phyloP scores from a whole-genome alignment of 2,797 vertebrate genomes.

The Oreonectes daqikongensis region DNA sequence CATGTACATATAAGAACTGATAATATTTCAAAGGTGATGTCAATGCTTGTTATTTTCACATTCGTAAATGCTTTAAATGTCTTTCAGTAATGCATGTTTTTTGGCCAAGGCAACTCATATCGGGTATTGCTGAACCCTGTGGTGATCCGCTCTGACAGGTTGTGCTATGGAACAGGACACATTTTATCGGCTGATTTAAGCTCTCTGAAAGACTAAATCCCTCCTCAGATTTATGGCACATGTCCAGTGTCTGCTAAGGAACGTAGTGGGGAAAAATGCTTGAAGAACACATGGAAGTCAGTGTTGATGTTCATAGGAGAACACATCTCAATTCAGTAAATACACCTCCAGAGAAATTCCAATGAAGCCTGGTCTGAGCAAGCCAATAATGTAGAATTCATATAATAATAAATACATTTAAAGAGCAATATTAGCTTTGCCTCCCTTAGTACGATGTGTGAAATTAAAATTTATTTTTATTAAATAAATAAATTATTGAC shows the following conservation, averaged over 20 bases:
- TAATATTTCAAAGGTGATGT: too few relatives aligned
- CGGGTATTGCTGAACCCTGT: background rate
- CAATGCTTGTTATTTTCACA: background rate
- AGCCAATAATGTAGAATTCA: background rate
- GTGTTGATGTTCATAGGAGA: background rate
- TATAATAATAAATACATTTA: background rate
- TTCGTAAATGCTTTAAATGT: background rate
- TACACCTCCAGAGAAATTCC: background rate
- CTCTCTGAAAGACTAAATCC: constrained; percentile 20
- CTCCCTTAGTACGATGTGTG: background rate
- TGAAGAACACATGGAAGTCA: background rate
- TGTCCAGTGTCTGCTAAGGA: constrained; percentile 7
- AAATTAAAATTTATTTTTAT: too few relatives aligned
- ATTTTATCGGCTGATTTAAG: constrained; percentile 27
- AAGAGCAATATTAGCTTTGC: background rate
- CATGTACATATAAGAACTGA: too few relatives aligned
- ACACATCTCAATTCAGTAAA: constrained; percentile 34
- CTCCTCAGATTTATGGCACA: constrained; percentile 28
- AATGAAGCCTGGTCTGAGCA: background rate
- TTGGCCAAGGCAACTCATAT: background rate
- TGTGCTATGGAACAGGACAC: constrained; percentile 1
- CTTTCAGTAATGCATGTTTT: background rate
- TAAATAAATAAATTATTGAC: too few relatives aligned
- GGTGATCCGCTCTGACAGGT: constrained; percentile 7
- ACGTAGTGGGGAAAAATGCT: constrained; percentile 19